These are phyloP conservation scores for Ochotona princeps DNA, from an alignment of 2,113 vertebrate genomes.

Conservation along the genomic window DNA sequence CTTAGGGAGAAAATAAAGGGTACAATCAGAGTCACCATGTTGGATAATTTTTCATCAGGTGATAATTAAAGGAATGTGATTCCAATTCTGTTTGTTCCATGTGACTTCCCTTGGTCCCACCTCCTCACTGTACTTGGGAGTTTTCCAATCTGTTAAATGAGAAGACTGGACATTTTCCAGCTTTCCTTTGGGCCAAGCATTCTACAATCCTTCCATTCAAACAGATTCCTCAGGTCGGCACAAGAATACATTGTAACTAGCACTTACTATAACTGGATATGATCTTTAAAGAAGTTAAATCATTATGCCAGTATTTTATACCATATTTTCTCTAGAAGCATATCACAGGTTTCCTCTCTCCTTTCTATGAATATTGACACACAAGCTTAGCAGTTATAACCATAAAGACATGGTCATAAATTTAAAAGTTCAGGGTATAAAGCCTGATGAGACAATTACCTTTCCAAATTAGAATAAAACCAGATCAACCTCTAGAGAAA, in stretches of 20 bases:
- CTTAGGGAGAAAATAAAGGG: not conserved
- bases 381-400: not conserved
- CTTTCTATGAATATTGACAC: not conserved
- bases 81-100: not conserved
- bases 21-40: not conserved
- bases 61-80: not conserved
- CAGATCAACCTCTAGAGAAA: not conserved
- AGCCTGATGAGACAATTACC: not conserved
- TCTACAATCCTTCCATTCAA: not conserved
- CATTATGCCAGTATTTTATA: not conserved
- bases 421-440: not conserved
- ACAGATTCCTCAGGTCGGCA: not conserved
- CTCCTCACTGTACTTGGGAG: not conserved
- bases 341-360: not conserved
- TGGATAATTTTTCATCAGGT: not conserved
- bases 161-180: not conserved
- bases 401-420: not conserved
- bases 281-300: not conserved
- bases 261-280: not conserved
- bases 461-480: not conserved
- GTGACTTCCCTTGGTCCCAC: not conserved
- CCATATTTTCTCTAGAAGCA: not conserved
- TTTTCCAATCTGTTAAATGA: not conserved
- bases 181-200: slow-evolving; percentile 27
- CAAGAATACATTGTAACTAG: not conserved